Evolutionary conservation across 2,888 invertebrate species (phyloP).

Genomic region (Campopleginae sp.): DNA sequence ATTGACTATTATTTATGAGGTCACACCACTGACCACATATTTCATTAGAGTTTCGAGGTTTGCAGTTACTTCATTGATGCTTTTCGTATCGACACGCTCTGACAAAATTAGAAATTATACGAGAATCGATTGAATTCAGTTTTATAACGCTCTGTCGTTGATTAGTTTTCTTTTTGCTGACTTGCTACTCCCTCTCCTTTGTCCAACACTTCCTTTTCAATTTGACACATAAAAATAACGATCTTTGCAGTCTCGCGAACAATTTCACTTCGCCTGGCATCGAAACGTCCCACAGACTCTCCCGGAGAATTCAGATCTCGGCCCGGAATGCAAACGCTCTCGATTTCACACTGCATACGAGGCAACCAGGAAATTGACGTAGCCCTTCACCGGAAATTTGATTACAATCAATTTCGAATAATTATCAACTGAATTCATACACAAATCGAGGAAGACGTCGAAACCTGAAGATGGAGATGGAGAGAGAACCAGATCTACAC

Average conservation of each 20-base stretch:
- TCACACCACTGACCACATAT: neutral
- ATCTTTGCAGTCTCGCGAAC: neutral
- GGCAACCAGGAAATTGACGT: conserved; percentile 39
- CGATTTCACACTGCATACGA: conserved; percentile 2
- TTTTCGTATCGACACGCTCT: neutral
- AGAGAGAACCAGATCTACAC: neutral
- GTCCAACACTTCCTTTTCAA: neutral
- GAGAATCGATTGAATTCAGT: neutral
- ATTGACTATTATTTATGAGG: conserved; percentile 8
- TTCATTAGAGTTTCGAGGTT: neutral
- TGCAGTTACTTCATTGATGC: neutral
- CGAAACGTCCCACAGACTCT: neutral
- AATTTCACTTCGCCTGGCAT: neutral
- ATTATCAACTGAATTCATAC: neutral
- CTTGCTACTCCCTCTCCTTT: neutral
- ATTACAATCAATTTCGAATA: conserved; percentile 56
- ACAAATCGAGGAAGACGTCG: conserved; percentile 7
- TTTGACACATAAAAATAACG: neutral
- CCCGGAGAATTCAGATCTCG: neutral
- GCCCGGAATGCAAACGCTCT: conserved; percentile 29
- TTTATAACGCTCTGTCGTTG: neutral
- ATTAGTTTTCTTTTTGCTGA: neutral
- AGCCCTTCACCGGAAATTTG: conserved; percentile 48
- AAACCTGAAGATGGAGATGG: neutral
- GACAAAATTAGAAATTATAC: neutral